A percentile compares a stretch with the other conserved stretches of the same genome.
Evolutionary conservation across 2,888 invertebrate genomes (phyloP).

Genomic region (Podabrus alpinus): DNA sequence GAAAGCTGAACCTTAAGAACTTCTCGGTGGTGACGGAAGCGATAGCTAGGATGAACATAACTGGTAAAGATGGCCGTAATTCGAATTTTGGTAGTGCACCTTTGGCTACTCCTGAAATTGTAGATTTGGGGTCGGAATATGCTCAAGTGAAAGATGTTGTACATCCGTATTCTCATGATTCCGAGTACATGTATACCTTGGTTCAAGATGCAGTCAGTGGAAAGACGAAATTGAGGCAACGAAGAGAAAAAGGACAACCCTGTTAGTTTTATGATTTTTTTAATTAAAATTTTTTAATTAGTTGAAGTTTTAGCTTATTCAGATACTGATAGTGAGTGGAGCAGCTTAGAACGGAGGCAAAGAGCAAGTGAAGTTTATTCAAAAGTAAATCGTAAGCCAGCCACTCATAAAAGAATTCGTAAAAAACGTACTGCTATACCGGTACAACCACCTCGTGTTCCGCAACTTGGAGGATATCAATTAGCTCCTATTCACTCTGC

Average conservation of each 20-base stretch:
- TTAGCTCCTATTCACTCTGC: constrained; percentile 50
- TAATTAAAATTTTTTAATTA: not conserved
- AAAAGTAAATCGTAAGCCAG: constrained; percentile 70
- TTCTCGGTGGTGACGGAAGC: constrained; percentile 88
- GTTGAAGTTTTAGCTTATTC: constrained; percentile 67
- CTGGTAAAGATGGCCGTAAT: constrained; percentile 57
- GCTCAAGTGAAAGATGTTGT: constrained; percentile 64
- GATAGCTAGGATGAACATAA: constrained; percentile 72
- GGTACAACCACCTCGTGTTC: constrained; percentile 83
- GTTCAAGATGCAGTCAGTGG: constrained; percentile 68
- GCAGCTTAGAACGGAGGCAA: constrained; percentile 66
- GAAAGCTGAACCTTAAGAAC: constrained; percentile 87
- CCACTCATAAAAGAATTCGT: constrained; percentile 72
- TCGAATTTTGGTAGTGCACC: constrained; percentile 69
- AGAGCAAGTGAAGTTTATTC: constrained; percentile 65
- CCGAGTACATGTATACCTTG: constrained; percentile 69
- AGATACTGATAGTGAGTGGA: constrained; percentile 90
- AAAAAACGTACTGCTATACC: constrained; percentile 80
- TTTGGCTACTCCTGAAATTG: constrained; percentile 75
- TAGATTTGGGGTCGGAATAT: constrained; percentile 76
- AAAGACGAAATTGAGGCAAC: constrained; percentile 64
- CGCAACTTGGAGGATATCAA: constrained; percentile 60
- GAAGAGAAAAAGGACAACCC: constrained; percentile 68
- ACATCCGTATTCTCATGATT: constrained; percentile 57
- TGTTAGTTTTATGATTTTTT: constrained; percentile 55